Conservation (phyloP, 2,797 vertebrate species). For the Philypnodon macrostomus region DNA sequence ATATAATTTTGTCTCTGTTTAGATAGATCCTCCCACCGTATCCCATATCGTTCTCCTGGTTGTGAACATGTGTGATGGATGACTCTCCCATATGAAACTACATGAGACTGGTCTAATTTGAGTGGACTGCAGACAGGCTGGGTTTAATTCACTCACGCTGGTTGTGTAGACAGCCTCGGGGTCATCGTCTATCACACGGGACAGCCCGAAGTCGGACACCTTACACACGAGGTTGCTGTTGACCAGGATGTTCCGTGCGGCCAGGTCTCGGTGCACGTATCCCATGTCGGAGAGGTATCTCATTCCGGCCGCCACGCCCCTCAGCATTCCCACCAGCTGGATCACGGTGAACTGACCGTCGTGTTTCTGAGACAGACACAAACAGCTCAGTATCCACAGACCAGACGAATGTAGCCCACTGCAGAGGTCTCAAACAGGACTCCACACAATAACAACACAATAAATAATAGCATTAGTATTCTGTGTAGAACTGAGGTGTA, state of each 20-base stretch:
- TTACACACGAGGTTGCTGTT: constrained; percentile 99
- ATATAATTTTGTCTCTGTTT: neutral
- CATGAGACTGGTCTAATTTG: constrained; percentile 15
- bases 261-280: constrained; percentile 97
- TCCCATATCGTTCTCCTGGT: neutral
- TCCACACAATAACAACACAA: neutral
- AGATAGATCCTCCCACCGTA: neutral
- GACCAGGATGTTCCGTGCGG: constrained; percentile 96
- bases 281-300: constrained; percentile 97
- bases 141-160: constrained; percentile 84
- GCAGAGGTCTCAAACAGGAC: constrained; percentile 45
- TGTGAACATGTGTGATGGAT: constrained; percentile 9
- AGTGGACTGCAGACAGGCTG: constrained; percentile 20
- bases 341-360: constrained; percentile 98
- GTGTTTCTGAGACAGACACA: constrained; percentile 82
- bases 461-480: too few relatives aligned
- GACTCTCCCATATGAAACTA: constrained; percentile 7
- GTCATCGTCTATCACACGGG: constrained; percentile 96
- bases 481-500: too few relatives aligned
- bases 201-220: constrained; percentile 99
- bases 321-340: constrained; percentile 96
- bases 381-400: constrained; percentile 50
- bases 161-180: constrained; percentile 98
- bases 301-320: constrained; percentile 97
- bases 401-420: constrained; percentile 55